Conservation (phyloP, 2,888 invertebrate genomes). For the Cryptocheilus praepositus region DNA sequence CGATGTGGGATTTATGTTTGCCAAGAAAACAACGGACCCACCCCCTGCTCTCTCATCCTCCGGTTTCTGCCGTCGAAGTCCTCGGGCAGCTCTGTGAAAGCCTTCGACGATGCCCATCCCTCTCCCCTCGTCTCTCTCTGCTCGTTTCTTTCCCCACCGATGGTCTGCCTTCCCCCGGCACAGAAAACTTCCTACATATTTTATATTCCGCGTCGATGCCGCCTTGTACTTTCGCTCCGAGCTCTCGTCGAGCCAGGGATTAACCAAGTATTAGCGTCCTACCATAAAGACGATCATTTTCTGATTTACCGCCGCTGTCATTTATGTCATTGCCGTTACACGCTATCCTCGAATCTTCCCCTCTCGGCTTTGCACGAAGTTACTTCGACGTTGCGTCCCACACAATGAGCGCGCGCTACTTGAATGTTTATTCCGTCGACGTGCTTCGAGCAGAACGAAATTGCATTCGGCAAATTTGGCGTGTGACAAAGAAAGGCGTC, state of each 20-base stretch:
- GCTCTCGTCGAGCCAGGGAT: constrained; percentile 34
- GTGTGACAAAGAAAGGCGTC: too few relatives aligned
- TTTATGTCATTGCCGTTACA: constrained; percentile 4
- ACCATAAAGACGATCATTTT: constrained; percentile 36
- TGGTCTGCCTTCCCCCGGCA: constrained; percentile 21
- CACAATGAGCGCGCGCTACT: background rate
- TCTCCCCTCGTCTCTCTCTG: background rate
- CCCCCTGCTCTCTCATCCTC: constrained; percentile 2
- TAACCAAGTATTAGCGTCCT: constrained; percentile 47
- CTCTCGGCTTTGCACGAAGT: background rate
- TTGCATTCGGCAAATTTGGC: too few relatives aligned
- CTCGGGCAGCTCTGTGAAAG: background rate
- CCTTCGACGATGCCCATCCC: background rate
- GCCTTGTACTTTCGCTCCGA: constrained; percentile 7
- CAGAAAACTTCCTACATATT: constrained; percentile 49
- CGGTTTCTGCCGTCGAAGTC: background rate
- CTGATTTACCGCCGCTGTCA: constrained; percentile 42
- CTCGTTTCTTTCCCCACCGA: constrained; percentile 19
- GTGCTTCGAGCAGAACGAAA: too few relatives aligned
- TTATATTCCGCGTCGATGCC: constrained; percentile 44
- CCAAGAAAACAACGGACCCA: constrained; percentile 42
- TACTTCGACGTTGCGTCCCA: background rate
- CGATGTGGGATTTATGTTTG: constrained; percentile 61
- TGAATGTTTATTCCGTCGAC: too few relatives aligned
- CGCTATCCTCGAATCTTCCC: background rate